Evolutionary conservation across 2,113 vertebrate genomes (phyloP), one percentile per base, ranked within the genome.

Genomic region (Sorex fumeus): DNA sequence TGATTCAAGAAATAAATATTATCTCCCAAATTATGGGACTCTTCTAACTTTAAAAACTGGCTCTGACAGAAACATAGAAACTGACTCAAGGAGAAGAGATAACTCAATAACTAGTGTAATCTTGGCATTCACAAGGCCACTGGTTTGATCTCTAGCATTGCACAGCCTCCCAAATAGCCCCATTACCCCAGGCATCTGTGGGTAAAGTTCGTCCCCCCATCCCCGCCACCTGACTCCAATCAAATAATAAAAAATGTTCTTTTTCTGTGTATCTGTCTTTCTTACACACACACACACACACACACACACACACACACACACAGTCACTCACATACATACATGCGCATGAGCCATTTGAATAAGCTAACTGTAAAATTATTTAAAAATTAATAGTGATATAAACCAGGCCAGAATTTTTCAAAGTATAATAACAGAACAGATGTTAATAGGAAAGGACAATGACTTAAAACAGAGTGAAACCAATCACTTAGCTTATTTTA

Each of bases 401-500:
- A 87, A 18, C 62, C 83, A 30, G 47, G 18, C 40, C 53, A 71
- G 36, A 83, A 83, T n/a, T 70, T 70, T 84, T 8, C 32, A 74
- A 93, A 19, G 76, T 32, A 83, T 43, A 70, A 53, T 60, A 62
- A 83, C 18, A 83, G 34, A 79, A 34, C 86, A 86, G 90, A 70
- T 70, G 83, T 34, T 74, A 34, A n/a, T 19, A 72, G 36, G 16
- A 62, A 93, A 86, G 40, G 72, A 62, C n/a, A 74, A 19, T 30
- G 64, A 27, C 21, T 53, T n/a, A 69, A 72, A 50, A 57, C 28
- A 77, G 34, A 40, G 69, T 6, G 10, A 91, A 82, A 1, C 34
- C 75, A 50, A 12, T 8, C 18, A 30, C 30, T 47, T 66, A 28
- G 4, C 10, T 57, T 67, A 69, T 47, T 76, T 34, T 72, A 40